Base-by-base conservation (phyloP, 2,888 invertebrate species). In the Synanthedon myopaeformis region DNA sequence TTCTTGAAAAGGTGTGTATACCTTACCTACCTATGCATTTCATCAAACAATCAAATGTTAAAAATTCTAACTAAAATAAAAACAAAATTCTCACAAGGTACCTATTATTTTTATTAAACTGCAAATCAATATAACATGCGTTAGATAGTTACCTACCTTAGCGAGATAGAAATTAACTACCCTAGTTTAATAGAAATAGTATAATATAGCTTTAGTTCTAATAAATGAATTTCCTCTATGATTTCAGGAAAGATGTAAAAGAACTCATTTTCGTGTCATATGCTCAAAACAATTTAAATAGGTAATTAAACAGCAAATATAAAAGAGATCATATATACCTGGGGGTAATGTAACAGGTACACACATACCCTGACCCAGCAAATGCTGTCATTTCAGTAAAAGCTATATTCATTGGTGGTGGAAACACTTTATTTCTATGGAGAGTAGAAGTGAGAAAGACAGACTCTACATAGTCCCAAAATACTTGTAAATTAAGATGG, bases 361-460 rank as follows among this genome's bases (percentile, higher is more conserved):
- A 95, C 70, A 86, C 88, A 23, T 81, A 79, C 56, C 56, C 82
- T 8, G 84, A 92, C 72, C 90, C 91, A 13, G 66, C 78, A 4
- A 72, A 82, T 54, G 91, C 92, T 17, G 79, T 94, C 0, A 75
- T 83, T 52, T 72, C 81, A 19, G 91, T 93, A 0, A 86, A 93
- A 76, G 92, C 92, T 35, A 90, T 95, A 61, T 94, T 93, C 74
- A 78, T 95, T 42, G 95, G 94, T 8, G 95, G 95, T 51, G 95
- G 95, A 50, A 95, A 95, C 70, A 94, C 94, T 19, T 95, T 95
- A 74, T 82, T 23, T 23, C 5, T 23, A 23, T 23, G 5, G 1
- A 23, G 5, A 5, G 23, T 5, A 23, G 5, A 23, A 5, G 23
- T 23, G 5, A 23, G 5, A 17, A n/a, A n/a, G 23, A 23, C 23